Percentiles rank a stretch among this genome's conserved stretches.
Conservation (phyloP, 2,888 invertebrate species). For the Cryptus armator region DNA sequence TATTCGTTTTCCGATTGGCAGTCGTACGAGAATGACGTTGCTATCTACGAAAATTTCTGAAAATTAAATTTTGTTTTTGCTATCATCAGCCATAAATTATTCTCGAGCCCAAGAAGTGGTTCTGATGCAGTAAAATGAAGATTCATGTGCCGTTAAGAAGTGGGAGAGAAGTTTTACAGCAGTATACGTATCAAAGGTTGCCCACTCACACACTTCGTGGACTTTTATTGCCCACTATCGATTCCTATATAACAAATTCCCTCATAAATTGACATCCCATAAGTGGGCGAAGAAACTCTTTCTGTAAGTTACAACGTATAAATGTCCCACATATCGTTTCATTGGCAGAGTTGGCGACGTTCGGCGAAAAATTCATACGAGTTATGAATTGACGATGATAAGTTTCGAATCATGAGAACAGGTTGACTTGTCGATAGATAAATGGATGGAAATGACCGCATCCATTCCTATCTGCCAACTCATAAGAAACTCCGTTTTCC, state of each 20-base stretch:
- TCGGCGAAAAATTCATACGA: too few relatives aligned
- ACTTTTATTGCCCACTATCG: neutral
- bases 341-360: too few relatives aligned
- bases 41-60: too few relatives aligned
- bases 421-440: neutral
- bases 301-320: neutral
- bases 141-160: neutral
- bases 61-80: too few relatives aligned
- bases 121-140: neutral
- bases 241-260: neutral
- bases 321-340: neutral
- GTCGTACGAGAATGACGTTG: too few relatives aligned
- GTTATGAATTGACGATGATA: neutral
- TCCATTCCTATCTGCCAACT: neutral
- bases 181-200: constrained; percentile 7
- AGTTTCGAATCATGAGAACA: neutral
- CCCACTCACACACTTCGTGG: neutral
- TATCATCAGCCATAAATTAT: too few relatives aligned
- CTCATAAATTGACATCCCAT: neutral
- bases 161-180: neutral
- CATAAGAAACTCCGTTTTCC: neutral
- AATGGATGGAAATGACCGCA: neutral
- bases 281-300: neutral
- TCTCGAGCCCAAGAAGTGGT: too few relatives aligned
- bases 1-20: too few relatives aligned